Percentiles rank a stretch among this genome's conserved stretches.
Conservation (phyloP, 1,140 invertebrate genomes). For the Cherax quadricarinatus region DNA sequence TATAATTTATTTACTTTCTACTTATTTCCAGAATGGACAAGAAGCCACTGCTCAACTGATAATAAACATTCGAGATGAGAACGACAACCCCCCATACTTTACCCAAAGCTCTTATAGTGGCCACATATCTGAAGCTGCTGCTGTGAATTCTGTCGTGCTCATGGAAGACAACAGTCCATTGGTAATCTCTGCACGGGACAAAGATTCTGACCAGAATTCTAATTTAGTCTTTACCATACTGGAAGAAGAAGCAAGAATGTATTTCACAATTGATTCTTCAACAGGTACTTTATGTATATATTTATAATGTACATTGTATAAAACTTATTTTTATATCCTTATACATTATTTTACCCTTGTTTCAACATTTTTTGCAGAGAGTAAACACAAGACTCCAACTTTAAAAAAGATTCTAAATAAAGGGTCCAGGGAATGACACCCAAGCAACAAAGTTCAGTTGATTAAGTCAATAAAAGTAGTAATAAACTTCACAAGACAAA, state of each 20-base stretch:
- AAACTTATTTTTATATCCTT: too few relatives aligned
- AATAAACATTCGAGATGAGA: constrained; percentile 78
- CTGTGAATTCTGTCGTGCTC: constrained; percentile 89
- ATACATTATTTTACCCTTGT: too few relatives aligned
- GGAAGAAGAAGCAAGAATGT: constrained; percentile 83
- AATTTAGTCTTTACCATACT: constrained; percentile 90
- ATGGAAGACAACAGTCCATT: constrained; percentile 84
- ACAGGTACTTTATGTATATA: constrained; percentile 77
- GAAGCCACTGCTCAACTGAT: constrained; percentile 75
- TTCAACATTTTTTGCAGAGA: too few relatives aligned
- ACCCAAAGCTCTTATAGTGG: constrained; percentile 82
- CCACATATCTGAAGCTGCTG: constrained; percentile 93
- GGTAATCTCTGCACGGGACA: constrained; percentile 89
- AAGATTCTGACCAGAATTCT: constrained; percentile 85
- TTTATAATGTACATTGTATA: too few relatives aligned
- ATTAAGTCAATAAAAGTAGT: too few relatives aligned
- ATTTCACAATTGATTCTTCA: constrained; percentile 91
- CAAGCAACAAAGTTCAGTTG: too few relatives aligned
- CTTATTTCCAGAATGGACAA: constrained; percentile 63
- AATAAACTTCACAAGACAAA: too few relatives aligned
- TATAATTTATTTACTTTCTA: not conserved
- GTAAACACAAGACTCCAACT: too few relatives aligned
- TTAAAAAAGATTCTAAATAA: too few relatives aligned
- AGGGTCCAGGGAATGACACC: too few relatives aligned
- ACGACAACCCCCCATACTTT: constrained; percentile 92